Evolutionary conservation across 1,140 invertebrate genomes (phyloP).

Genomic region (Samia ricini): DNA sequence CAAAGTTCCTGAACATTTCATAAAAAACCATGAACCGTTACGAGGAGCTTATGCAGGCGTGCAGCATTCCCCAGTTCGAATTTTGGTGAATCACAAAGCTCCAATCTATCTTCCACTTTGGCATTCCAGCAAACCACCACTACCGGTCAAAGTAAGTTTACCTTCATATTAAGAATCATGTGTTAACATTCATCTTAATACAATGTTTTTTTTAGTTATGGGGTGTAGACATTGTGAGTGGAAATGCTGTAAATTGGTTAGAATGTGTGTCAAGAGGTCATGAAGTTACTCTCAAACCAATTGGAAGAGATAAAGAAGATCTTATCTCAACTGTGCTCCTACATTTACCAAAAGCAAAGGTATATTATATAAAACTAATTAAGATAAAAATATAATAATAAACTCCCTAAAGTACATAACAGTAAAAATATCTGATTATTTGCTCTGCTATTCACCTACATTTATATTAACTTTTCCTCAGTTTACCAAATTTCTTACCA

Average conservation of each 20-base stretch:
- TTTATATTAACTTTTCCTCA: too few species aligned
- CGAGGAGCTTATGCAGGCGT: conserved; percentile 61
- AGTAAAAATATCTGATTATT: too few species aligned
- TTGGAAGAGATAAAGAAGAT: conserved; percentile 59
- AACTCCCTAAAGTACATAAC: too few species aligned
- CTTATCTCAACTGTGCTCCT: conserved; percentile 61
- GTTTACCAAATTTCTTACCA: too few species aligned
- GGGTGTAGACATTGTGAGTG: conserved; percentile 67
- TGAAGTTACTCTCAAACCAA: conserved; percentile 58
- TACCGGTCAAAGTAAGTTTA: conserved; percentile 67
- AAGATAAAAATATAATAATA: background rate
- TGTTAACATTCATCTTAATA: background rate
- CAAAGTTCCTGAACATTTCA: conserved; percentile 70
- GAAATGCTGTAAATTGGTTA: conserved; percentile 69
- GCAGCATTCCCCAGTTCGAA: conserved; percentile 60
- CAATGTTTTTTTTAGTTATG: conserved; percentile 48
- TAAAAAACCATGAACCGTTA: conserved; percentile 61
- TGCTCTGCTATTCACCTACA: too few species aligned
- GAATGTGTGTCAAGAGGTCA: conserved; percentile 69
- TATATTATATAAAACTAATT: conserved; percentile 25
- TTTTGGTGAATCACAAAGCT: conserved; percentile 66
- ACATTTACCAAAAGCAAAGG: conserved; percentile 65
- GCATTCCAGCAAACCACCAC: conserved; percentile 73
- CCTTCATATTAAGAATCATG: conserved; percentile 12
- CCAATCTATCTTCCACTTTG: conserved; percentile 74